A percentile compares a stretch with the other conserved stretches of the same genome.
These are phyloP conservation scores for Megalonaias nervosa DNA, from an alignment of 1,140 invertebrate species.

Conservation along the genomic window DNA sequence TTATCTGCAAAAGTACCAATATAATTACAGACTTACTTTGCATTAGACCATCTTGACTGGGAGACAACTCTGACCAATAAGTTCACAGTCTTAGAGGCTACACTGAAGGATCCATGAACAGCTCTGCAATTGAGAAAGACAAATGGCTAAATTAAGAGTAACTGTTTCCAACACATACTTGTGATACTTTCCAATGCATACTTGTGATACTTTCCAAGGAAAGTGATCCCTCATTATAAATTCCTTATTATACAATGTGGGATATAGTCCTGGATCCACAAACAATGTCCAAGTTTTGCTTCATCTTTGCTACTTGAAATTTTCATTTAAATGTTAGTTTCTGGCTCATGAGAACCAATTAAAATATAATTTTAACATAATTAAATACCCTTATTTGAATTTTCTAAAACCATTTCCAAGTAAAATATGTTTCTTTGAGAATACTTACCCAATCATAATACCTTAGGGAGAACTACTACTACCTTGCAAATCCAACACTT, in stretches of 20 bases:
- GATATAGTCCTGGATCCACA: neutral
- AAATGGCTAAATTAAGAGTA: neutral
- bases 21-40: slow-evolving; percentile 50
- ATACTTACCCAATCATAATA: too few species aligned
- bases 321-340: neutral
- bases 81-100: slow-evolving; percentile 59
- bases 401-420: too few species aligned
- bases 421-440: too few species aligned
- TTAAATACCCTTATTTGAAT: too few species aligned
- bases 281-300: neutral
- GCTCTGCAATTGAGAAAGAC: slow-evolving; percentile 39
- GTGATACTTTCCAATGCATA: neutral
- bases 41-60: slow-evolving; percentile 62
- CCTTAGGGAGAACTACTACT: too few species aligned
- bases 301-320: neutral
- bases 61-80: slow-evolving; percentile 58
- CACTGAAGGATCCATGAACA: slow-evolving; percentile 57
- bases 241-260: neutral
- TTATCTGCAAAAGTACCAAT: neutral
- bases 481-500: too few species aligned
- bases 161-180: neutral
- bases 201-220: neutral
- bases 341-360: too few species aligned
- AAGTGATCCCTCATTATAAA: neutral
- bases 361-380: too few species aligned